These are phyloP conservation scores for Pollenia griseotomentosa DNA, from an alignment of 2,888 invertebrate species.

Conservation along the genomic window DNA sequence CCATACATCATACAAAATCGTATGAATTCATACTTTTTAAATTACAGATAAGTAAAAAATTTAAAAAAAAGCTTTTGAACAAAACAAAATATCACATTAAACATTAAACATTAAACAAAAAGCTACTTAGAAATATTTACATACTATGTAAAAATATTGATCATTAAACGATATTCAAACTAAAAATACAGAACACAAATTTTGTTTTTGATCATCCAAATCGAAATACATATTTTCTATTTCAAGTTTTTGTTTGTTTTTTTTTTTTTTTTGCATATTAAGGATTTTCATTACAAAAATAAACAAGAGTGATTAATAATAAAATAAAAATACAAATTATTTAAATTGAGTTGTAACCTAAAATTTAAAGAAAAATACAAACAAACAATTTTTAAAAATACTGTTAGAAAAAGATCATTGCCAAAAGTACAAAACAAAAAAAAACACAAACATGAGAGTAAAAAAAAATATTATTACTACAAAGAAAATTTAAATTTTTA, in stretches of 20 bases:
- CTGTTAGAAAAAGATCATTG: conserved; percentile 83
- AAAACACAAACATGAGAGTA: conserved; percentile 78
- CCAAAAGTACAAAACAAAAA: conserved; percentile 78
- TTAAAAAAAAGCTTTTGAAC: conserved; percentile 45
- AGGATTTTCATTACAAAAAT: conserved; percentile 64
- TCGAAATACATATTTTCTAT: neutral
- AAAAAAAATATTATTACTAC: conserved; percentile 69
- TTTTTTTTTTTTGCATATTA: conserved; percentile 45
- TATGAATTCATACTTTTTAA: neutral
- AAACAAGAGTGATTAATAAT: conserved; percentile 70
- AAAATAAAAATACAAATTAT: conserved; percentile 73
- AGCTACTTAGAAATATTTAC: conserved; percentile 39
- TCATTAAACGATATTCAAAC: conserved; percentile 44
- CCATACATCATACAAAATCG: conserved; percentile 34
- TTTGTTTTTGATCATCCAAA: conserved; percentile 25
- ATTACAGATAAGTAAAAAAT: conserved; percentile 9
- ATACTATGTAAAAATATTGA: conserved; percentile 6
- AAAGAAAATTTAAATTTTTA: conserved; percentile 54
- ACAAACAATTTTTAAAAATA: conserved; percentile 74
- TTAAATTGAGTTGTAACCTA: conserved; percentile 66
- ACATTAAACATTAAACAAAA: conserved; percentile 11
- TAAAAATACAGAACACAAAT: conserved; percentile 61
- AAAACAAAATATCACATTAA: conserved; percentile 34
- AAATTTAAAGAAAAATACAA: conserved; percentile 51
- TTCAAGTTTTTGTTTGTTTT: neutral